Conservation (phyloP, 2,113 vertebrate species). For the Hippocampus barbouri region DNA sequence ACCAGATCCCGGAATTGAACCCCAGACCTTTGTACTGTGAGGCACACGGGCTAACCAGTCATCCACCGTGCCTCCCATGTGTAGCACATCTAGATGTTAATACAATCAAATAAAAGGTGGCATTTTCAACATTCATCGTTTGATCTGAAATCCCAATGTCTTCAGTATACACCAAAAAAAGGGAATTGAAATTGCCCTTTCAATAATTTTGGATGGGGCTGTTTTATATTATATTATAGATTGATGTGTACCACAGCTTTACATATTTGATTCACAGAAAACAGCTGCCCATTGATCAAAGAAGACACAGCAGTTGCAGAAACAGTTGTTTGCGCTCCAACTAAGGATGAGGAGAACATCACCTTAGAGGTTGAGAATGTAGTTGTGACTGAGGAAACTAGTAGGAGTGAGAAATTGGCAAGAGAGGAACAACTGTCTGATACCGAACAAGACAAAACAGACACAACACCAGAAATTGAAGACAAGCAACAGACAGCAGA, state of each 20-base stretch:
- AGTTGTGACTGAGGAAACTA: slow-evolving; percentile 32
- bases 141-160: background rate
- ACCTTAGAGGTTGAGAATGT: slow-evolving; percentile 26
- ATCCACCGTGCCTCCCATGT: too few relatives aligned
- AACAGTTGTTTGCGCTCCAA: slow-evolving; percentile 20
- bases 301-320: slow-evolving; percentile 27
- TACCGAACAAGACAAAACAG: slow-evolving; percentile 42
- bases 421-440: slow-evolving; percentile 35
- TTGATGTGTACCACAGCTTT: background rate
- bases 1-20: too few relatives aligned
- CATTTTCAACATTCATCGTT: too few relatives aligned
- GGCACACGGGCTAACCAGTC: too few relatives aligned
- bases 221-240: background rate
- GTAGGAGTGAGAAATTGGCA: slow-evolving; percentile 49
- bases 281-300: slow-evolving; percentile 12
- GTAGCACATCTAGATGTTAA: too few relatives aligned
- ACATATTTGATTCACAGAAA: slow-evolving; percentile 26
- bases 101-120: too few relatives aligned
- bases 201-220: background rate
- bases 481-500: slow-evolving; percentile 41
- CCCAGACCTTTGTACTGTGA: too few relatives aligned
- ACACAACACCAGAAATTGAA: slow-evolving; percentile 35
- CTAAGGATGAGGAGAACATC: slow-evolving; percentile 14
- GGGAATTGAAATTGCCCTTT: background rate
- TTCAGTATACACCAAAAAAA: background rate